Percentiles rank a stretch among this genome's conserved stretches.
phyloP scores from a whole-genome alignment of 1,140 invertebrate genomes.

The Nilaparvata lugens region DNA sequence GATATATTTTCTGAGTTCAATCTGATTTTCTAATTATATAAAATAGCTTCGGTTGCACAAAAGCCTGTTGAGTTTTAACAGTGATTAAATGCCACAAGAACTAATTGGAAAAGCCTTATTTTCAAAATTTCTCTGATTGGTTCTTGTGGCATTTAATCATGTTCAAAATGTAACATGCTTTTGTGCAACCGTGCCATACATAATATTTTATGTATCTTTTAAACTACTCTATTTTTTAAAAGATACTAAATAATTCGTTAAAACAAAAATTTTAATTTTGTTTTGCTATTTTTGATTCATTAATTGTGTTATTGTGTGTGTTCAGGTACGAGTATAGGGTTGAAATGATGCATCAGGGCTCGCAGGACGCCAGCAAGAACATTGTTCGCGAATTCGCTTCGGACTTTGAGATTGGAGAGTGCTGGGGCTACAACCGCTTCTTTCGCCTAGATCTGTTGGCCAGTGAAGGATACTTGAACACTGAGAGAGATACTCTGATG shows the following conservation, averaged over 20 bases:
- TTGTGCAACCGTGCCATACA: too few species aligned
- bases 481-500: slow-evolving; percentile 62
- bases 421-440: slow-evolving; percentile 94
- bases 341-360: slow-evolving; percentile 89
- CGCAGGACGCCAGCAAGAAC: slow-evolving; percentile 77
- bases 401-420: slow-evolving; percentile 95
- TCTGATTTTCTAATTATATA: too few species aligned
- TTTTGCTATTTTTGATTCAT: slow-evolving; percentile 6
- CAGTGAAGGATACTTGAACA: slow-evolving; percentile 79
- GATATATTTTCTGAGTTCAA: too few species aligned
- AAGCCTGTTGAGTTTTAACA: too few species aligned
- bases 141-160: too few species aligned
- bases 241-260: not conserved
- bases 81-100: too few species aligned
- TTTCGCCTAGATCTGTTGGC: slow-evolving; percentile 83
- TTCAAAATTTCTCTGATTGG: too few species aligned
- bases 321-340: slow-evolving; percentile 84
- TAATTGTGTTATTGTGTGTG: slow-evolving; percentile 15
- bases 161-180: too few species aligned
- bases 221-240: not conserved
- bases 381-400: slow-evolving; percentile 87
- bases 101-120: too few species aligned
- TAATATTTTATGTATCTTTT: too few species aligned
- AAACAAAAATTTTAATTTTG: slow-evolving; percentile 2
- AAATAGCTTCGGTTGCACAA: too few species aligned